Base-by-base conservation (phyloP, 2,888 invertebrate species). In the Nomada fabriciana region DNA sequence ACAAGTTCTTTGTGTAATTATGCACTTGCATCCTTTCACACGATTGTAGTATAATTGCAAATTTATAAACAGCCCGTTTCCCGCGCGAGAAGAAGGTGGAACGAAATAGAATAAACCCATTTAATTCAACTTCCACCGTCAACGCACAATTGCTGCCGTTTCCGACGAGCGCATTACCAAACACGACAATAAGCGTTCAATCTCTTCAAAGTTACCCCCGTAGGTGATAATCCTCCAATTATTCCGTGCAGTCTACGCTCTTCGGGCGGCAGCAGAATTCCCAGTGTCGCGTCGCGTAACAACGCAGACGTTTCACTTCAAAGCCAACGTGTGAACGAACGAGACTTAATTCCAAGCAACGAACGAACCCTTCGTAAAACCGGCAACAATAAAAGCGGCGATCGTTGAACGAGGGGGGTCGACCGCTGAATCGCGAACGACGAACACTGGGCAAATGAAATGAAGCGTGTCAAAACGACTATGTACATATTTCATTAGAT, bases 401-500 rank as follows among this genome's bases (percentile, higher is more conserved):
- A 1, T 13, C 11, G 71, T 15, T 13, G 18, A 57, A 50, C 36
- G 29, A 18, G n/a, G 20, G 13, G 42, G 20, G 47, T 13, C 11
- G 55, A 64, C 42, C n/a, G 67, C 15, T 36, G 53, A 36, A 68
- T 60, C 52, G 63, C 29, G 20, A 15, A 20, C 13, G 11, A 42
- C 13, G 36, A 61, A 47, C 20, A 53, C 23, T 60, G 50, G 50
- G 11, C 47, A n/a, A 50, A 67, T 60, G 70, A 78, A 72, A 72
- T 80, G 63, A 72, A 80, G 42, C 71, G 68, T 42, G 23, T 53
- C 63, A 52, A 42, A 63, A 25, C 69, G 55, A 29, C 43, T 68
- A n/a, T n/a, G n/a, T n/a, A 53, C 72, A 71, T 80, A 78, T 80
- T 67, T 80, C 79, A 78, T 80, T 71, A 67, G 55, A 55, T 60